These are phyloP conservation scores for Equus quagga DNA, from an alignment of 2,113 vertebrate species.

Conservation along the genomic window DNA sequence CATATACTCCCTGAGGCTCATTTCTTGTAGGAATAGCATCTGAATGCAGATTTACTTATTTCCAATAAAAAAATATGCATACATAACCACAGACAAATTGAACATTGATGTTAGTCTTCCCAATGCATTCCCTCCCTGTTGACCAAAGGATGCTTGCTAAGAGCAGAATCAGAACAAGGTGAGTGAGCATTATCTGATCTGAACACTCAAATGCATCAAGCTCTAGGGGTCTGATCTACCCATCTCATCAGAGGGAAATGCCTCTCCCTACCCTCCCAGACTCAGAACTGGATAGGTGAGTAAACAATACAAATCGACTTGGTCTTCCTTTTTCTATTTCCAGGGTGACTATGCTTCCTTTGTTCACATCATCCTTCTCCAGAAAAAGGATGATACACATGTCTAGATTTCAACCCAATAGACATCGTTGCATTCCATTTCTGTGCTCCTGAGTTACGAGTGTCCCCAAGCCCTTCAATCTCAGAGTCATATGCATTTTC, in stretches of 20 bases:
- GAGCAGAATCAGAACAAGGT: background rate
- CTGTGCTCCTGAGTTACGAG: background rate
- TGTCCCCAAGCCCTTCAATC: background rate
- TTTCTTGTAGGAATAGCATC: background rate
- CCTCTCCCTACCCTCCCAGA: background rate
- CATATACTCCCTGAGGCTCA: background rate
- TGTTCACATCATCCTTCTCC: background rate
- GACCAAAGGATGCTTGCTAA: background rate
- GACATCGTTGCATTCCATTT: background rate
- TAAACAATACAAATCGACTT: background rate
- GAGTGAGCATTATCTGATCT: background rate
- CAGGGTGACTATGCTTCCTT: background rate
- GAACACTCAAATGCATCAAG: background rate
- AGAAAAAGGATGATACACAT: background rate
- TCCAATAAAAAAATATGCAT: background rate
- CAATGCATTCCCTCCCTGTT: background rate
- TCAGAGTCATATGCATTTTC: background rate
- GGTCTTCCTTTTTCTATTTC: background rate
- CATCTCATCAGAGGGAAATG: background rate
- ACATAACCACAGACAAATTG: background rate
- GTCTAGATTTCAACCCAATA: background rate
- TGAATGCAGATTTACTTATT: constrained; percentile 11
- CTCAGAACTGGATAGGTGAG: background rate
- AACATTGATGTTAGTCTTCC: background rate
- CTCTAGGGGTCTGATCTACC: background rate